These are phyloP conservation scores for Engraulis encrasicolus DNA, from an alignment of 2,113 vertebrate species.

Conservation along the genomic window DNA sequence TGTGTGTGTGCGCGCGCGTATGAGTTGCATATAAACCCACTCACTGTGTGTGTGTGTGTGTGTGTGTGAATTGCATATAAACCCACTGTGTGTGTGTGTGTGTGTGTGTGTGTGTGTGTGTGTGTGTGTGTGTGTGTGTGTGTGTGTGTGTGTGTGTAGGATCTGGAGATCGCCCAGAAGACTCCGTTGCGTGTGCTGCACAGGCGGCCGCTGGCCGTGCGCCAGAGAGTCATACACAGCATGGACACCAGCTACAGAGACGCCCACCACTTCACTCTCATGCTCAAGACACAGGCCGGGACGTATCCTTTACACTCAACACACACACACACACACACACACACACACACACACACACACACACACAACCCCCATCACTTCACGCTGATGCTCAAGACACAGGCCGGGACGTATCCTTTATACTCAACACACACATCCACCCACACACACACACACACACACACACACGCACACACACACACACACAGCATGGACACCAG, in stretches of 20 bases:
- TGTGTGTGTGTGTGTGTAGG: conserved; percentile 68
- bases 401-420: conserved; percentile 98
- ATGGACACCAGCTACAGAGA: conserved; percentile 84
- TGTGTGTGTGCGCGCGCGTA: no score
- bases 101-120: neutral
- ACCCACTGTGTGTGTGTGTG: conserved; percentile 41
- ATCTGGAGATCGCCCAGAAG: conserved; percentile 91
- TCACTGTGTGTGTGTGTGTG: no score
- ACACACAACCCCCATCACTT: neutral
- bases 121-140: conserved; percentile 10
- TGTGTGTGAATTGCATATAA: no score
- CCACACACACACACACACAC: no score
- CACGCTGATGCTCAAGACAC: conserved; percentile 90
- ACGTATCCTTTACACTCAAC: neutral
- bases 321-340: neutral
- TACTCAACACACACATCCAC: no score
- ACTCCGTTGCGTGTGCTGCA: conserved; percentile 94
- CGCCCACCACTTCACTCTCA: conserved; percentile 87
- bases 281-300: neutral
- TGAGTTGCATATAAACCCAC: no score
- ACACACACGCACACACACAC: no score
- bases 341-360: neutral
- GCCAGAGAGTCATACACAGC: conserved; percentile 85
- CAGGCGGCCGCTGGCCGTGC: conserved; percentile 86
- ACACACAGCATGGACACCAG: no score